Evolutionary conservation across 2,113 vertebrate species (phyloP).

Genomic region (Pagrus major): DNA sequence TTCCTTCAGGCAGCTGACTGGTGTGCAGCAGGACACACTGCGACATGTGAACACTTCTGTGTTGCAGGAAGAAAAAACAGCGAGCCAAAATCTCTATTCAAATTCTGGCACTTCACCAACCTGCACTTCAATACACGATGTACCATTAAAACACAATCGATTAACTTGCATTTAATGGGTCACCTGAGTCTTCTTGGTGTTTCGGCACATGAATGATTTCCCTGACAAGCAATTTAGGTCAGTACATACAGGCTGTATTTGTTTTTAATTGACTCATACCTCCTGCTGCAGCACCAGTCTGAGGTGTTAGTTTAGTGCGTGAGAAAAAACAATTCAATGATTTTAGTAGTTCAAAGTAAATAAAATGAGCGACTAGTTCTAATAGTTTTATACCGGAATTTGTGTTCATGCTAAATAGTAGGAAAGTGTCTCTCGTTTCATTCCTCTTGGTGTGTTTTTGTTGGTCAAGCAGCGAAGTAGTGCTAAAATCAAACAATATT

Average conservation of each 20-base stretch:
- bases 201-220: not conserved
- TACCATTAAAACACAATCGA: not conserved
- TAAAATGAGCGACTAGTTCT: not conserved
- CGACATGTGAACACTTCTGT: not conserved
- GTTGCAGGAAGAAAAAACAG: not conserved
- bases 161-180: not conserved
- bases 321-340: not conserved
- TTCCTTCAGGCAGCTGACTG: not conserved
- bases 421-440: not conserved
- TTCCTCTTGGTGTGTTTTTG: not conserved
- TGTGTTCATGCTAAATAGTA: accelerated
- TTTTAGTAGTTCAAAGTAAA: not conserved
- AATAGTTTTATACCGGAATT: not conserved
- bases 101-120: not conserved
- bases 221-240: not conserved
- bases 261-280: not conserved
- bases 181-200: not conserved
- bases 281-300: not conserved
- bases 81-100: not conserved
- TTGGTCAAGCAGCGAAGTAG: accelerated
- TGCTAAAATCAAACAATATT: not conserved
- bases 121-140: not conserved
- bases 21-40: not conserved
- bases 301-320: not conserved
- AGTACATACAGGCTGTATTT: not conserved